Evolutionary conservation across 2,113 vertebrate genomes (phyloP).

Genomic region (Sclerurus mexicanus): DNA sequence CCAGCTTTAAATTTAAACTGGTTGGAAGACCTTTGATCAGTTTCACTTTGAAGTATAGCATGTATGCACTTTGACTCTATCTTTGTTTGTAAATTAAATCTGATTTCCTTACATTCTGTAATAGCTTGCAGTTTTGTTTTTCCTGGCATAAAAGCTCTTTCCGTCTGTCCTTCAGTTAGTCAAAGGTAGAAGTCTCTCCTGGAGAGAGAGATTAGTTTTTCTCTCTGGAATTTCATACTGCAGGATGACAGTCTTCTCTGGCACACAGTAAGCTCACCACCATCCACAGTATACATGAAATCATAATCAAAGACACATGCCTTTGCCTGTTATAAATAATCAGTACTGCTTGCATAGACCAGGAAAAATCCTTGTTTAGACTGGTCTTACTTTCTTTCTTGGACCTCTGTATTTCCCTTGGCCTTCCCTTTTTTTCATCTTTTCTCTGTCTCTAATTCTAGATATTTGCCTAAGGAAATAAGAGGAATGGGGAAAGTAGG

Average conservation of each 20-base stretch:
- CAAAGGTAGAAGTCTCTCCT: slow-evolving; percentile 62
- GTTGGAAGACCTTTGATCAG: neutral
- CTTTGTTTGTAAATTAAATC: slow-evolving; percentile 54
- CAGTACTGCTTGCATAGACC: slow-evolving; percentile 48
- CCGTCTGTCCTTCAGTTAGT: slow-evolving; percentile 53
- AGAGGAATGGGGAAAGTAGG: slow-evolving; percentile 60
- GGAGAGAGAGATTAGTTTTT: slow-evolving; percentile 69
- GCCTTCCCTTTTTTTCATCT: slow-evolving; percentile 55
- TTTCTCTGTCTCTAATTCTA: slow-evolving; percentile 54
- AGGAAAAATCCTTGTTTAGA: slow-evolving; percentile 70
- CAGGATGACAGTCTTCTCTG: slow-evolving; percentile 60
- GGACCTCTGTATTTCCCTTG: slow-evolving; percentile 49
- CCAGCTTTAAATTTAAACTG: neutral
- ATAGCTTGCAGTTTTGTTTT: slow-evolving; percentile 61
- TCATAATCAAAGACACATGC: slow-evolving; percentile 79
- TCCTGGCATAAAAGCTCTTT: slow-evolving; percentile 55
- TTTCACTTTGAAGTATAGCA: neutral
- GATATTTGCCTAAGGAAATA: slow-evolving; percentile 69
- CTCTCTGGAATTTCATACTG: slow-evolving; percentile 68
- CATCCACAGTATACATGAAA: slow-evolving; percentile 66
- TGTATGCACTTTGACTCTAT: neutral
- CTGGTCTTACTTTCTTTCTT: slow-evolving; percentile 59
- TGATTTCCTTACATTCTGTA: slow-evolving; percentile 60
- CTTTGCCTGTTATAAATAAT: slow-evolving; percentile 63
- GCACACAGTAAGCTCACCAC: slow-evolving; percentile 44